Evolutionary conservation across 1,140 invertebrate genomes (phyloP), one percentile per base, ranked within the genome.

Genomic region (Drosophila seguyi): DNA sequence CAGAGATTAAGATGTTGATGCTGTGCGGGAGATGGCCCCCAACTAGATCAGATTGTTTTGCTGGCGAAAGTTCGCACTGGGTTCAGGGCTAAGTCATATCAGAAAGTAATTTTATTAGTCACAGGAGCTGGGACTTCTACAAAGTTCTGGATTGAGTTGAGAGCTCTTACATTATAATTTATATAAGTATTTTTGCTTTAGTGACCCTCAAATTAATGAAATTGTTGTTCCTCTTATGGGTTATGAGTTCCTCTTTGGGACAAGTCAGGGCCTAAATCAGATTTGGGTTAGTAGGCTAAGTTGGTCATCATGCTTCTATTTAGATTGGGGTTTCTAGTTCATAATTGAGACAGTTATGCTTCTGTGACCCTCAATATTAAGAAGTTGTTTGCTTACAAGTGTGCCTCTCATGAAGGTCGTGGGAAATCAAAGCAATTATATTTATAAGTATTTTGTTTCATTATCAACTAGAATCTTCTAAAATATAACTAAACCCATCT

Each of bases 201-300:
- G 61, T 85, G 82, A 75, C 82, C 82, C 75, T 75, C 61, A 75
- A 75, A 44, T 86, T 73, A 41, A 83, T 88, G 56, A 76, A 83
- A 69, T 76, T 72, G 83, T 86, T 87, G 72, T 42, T 18, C 8
- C 3, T 18, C 3, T 38, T 16, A 16, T 38, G 39, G 39, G 1
- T 18, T n/a, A 41, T 8, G 39, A 50, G 44, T 67, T 69, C 41
- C 38, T 44, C 59, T 80, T 22, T 36, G 27, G 50, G 59, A 58
- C 44, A 41, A 41, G 41, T 68, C 75, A 79, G 55, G 71, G 75
- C 8, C 6, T 20, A 10, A 44, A 29, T 5, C 11, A 22, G n/a
- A 14, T 29, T 27, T 52, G 45, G 59, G 13, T 50, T 34, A 61
- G 31, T 4, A 20, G 45, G 6, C 6, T 25, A 10, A 7, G 8